Percentiles rank a stretch among this genome's conserved stretches.
Conservation (phyloP, 1,140 invertebrate genomes). For the Lucilia cuprina region DNA sequence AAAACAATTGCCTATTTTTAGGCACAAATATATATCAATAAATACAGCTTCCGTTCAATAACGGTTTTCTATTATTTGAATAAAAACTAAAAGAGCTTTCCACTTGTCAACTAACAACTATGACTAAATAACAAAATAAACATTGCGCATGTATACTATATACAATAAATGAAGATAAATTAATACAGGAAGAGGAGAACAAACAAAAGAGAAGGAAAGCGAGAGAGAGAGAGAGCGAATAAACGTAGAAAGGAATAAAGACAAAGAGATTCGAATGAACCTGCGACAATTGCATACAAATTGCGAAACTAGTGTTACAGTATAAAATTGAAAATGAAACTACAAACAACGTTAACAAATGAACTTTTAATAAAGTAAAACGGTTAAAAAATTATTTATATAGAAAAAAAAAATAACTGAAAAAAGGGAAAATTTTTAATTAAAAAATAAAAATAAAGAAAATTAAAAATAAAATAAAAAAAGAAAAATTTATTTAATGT, state of each 20-base stretch:
- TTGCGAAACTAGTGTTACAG: constrained; percentile 30
- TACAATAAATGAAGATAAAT: not conserved
- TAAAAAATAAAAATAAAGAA: not conserved
- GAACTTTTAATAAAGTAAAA: not conserved
- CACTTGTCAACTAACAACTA: not conserved
- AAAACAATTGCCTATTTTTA: not conserved
- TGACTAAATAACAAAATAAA: not conserved
- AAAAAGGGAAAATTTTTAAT: not conserved
- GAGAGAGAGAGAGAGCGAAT: not conserved
- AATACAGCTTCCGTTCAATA: not conserved
- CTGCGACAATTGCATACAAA: constrained; percentile 34
- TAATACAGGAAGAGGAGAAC: constrained; percentile 1
- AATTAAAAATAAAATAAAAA: not conserved
- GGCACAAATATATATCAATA: not conserved
- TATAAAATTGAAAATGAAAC: constrained; percentile 26
- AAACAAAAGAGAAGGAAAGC: not conserved
- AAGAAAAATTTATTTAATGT: not conserved
- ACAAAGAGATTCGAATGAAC: constrained; percentile 17
- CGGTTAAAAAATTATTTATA: not conserved
- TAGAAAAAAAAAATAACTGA: constrained; percentile 8
- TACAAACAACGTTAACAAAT: constrained; percentile 20
- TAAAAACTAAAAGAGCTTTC: not conserved
- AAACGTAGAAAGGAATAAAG: too few relatives aligned
- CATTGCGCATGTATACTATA: constrained; percentile 10
- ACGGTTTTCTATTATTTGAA: not conserved